These are phyloP conservation scores for Coenonympha arcania DNA, from an alignment of 2,888 invertebrate species.

Conservation along the genomic window DNA sequence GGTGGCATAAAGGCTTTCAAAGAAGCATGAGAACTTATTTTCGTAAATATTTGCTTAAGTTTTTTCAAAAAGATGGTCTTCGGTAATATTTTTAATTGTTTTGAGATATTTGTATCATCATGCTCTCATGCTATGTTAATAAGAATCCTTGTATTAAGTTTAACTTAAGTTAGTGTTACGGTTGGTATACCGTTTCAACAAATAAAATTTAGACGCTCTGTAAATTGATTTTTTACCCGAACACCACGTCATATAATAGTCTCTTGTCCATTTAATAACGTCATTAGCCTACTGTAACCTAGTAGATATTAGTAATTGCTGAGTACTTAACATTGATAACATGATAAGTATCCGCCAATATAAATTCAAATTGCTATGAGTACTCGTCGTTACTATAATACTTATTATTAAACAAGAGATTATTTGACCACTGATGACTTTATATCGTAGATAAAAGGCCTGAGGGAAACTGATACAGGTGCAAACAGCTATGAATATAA, in stretches of 20 bases:
- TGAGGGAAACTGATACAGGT: not conserved
- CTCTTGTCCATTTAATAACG: no score
- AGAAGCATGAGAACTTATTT: constrained; percentile 55
- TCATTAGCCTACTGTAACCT: no score
- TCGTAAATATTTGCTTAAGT: constrained; percentile 30
- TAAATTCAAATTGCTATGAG: not conserved
- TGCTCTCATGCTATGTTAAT: not conserved
- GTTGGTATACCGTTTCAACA: no score
- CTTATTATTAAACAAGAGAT: not conserved
- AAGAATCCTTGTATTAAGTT: not conserved
- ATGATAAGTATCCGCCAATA: no score
- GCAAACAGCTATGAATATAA: no score
- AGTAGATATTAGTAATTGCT: no score
- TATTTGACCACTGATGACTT: not conserved
- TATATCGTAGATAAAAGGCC: no score
- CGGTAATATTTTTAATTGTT: not conserved
- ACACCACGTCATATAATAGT: no score
- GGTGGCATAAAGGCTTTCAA: constrained; percentile 81
- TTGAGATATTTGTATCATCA: not conserved
- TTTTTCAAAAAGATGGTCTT: constrained; percentile 15
- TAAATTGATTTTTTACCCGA: no score
- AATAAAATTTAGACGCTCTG: no score
- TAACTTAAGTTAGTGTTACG: no score
- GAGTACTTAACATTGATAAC: no score
- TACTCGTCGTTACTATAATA: not conserved